phyloP scores from a whole-genome alignment of 1,140 invertebrate species.

The Drosophila lacertosa region DNA sequence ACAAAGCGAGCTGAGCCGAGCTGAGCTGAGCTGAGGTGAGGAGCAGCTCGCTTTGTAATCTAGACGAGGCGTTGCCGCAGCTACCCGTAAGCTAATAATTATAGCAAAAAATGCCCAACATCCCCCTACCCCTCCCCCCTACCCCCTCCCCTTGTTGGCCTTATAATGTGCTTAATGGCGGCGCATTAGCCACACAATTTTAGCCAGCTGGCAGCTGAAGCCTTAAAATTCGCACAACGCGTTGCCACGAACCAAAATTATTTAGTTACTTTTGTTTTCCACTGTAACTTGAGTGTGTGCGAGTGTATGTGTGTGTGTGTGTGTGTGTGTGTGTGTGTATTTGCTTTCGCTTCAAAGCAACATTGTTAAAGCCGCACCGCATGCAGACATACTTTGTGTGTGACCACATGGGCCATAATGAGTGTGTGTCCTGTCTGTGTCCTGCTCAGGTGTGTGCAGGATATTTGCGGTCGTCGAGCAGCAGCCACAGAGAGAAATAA shows the following conservation, averaged over 20 bases:
- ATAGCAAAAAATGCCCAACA: slow-evolving; percentile 27
- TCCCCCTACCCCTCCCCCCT: neutral
- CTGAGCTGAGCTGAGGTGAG: neutral
- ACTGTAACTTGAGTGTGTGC: neutral
- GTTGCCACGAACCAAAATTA: slow-evolving; percentile 49
- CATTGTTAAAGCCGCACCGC: slow-evolving; percentile 43
- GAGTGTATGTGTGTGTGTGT: slow-evolving; percentile 1
- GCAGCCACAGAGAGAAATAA: no score
- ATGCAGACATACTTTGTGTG: slow-evolving; percentile 67
- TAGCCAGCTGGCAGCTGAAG: slow-evolving; percentile 43
- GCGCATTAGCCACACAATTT: slow-evolving; percentile 66
- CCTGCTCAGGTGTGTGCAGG: slow-evolving; percentile 27
- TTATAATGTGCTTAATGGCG: slow-evolving; percentile 67
- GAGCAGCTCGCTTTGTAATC: slow-evolving; percentile 30
- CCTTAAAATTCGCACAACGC: slow-evolving; percentile 60
- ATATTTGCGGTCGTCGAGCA: no score
- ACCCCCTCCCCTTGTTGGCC: neutral
- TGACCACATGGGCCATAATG: slow-evolving; percentile 76
- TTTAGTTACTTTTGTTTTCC: slow-evolving; percentile 42
- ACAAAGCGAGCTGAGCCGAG: slow-evolving; percentile 54
- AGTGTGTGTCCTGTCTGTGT: slow-evolving; percentile 46
- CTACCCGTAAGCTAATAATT: slow-evolving; percentile 63
- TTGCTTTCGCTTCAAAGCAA: slow-evolving; percentile 56
- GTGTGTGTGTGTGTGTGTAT: slow-evolving; percentile 7
- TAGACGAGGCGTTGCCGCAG: slow-evolving; percentile 44